Conservation (phyloP, 2,113 vertebrate genomes). For the Ammodytes marinus region DNA sequence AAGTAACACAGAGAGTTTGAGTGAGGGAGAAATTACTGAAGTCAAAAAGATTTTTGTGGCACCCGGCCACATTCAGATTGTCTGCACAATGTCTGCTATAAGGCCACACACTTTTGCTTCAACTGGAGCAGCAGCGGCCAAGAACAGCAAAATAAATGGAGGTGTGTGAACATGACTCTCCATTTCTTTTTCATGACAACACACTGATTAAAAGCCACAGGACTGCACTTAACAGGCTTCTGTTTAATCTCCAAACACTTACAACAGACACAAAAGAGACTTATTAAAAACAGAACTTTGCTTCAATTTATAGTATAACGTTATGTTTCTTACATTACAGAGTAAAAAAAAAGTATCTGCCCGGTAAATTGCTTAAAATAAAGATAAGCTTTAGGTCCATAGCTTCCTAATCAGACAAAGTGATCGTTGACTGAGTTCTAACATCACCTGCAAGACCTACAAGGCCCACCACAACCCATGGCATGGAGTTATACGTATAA, state of each 20-base stretch:
- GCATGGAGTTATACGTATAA: not conserved
- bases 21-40: constrained; percentile 31
- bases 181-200: constrained; percentile 59
- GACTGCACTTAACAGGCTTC: constrained; percentile 13
- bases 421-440: constrained; percentile 20
- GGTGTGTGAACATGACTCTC: constrained; percentile 60
- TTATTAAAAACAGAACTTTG: constrained; percentile 29
- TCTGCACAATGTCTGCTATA: constrained; percentile 50
- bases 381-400: not conserved
- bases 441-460: constrained; percentile 19
- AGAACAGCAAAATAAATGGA: constrained; percentile 67
- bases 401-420: not conserved
- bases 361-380: not conserved
- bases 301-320: not conserved
- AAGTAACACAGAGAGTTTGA: constrained; percentile 29
- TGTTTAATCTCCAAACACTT: constrained; percentile 57
- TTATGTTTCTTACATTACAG: constrained; percentile 12
- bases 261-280: constrained; percentile 15
- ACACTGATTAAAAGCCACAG: constrained; percentile 46
- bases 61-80: constrained; percentile 35
- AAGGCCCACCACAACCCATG: not conserved
- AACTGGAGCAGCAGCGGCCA: constrained; percentile 33
- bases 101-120: constrained; percentile 25
- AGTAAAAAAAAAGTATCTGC: not conserved
- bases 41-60: constrained; percentile 25